Evolutionary conservation across 1,140 invertebrate species (phyloP).

Genomic region (Drosophila nigromelanica): DNA sequence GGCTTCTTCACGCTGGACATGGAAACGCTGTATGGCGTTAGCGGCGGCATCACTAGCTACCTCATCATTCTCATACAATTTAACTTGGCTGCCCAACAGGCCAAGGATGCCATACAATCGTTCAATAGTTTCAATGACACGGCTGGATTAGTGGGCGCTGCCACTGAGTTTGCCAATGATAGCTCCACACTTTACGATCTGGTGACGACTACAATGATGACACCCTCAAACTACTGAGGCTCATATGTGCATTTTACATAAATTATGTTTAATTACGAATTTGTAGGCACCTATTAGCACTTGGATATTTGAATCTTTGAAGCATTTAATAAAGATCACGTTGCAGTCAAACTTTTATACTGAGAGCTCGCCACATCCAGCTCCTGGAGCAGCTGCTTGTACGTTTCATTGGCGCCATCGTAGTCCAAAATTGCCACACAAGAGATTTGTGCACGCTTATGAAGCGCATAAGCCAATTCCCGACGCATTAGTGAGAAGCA

Average conservation of each 20-base stretch:
- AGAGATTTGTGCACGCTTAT: slow-evolving; percentile 72
- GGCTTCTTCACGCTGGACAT: slow-evolving; percentile 83
- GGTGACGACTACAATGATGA: slow-evolving; percentile 62
- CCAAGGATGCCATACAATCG: slow-evolving; percentile 75
- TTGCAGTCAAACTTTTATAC: slow-evolving; percentile 50
- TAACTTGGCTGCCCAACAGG: slow-evolving; percentile 81
- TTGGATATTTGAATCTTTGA: slow-evolving; percentile 8
- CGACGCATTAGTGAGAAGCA: slow-evolving; percentile 68
- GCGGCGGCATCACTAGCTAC: slow-evolving; percentile 83
- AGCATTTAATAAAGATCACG: slow-evolving; percentile 61
- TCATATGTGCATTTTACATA: slow-evolving; percentile 5
- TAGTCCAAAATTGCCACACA: slow-evolving; percentile 77
- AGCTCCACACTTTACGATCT: slow-evolving; percentile 44
- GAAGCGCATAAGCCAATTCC: slow-evolving; percentile 63
- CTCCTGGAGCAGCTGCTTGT: slow-evolving; percentile 48
- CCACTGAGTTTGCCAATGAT: slow-evolving; percentile 56
- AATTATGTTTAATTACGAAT: neutral
- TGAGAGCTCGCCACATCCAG: slow-evolving; percentile 48
- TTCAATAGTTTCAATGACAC: slow-evolving; percentile 69
- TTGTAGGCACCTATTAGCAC: slow-evolving; percentile 51
- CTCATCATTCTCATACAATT: slow-evolving; percentile 83
- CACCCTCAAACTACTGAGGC: slow-evolving; percentile 36
- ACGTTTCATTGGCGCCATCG: slow-evolving; percentile 67
- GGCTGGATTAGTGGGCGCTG: slow-evolving; percentile 59
- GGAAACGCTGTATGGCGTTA: slow-evolving; percentile 82